phyloP scores from a whole-genome alignment of 2,888 invertebrate species.

The Drosophila kokeensis region DNA sequence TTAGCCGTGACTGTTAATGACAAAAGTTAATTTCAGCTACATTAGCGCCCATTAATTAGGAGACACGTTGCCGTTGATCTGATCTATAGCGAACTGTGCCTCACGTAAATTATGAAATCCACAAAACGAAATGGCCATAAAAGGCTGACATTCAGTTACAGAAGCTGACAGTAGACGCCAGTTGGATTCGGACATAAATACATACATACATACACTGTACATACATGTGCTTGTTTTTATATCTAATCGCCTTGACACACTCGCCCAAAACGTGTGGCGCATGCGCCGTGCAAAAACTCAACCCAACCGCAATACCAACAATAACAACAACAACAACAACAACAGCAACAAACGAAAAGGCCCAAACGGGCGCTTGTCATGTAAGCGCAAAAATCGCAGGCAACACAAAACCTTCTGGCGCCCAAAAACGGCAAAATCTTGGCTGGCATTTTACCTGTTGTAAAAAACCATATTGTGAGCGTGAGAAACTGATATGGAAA shows the following conservation, averaged over 20 bases:
- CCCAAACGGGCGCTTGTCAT: conserved; percentile 57
- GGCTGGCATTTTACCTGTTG: conserved; percentile 64
- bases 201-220: neutral
- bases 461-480: conserved; percentile 72
- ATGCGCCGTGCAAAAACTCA: conserved; percentile 65
- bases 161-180: conserved; percentile 42
- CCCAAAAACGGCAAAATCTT: conserved; percentile 77
- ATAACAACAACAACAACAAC: conserved; percentile 37
- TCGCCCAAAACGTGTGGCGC: conserved; percentile 80
- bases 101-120: conserved; percentile 56
- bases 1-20: conserved; percentile 41
- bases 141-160: conserved; percentile 49
- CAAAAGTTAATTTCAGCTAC: conserved; percentile 51
- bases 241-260: conserved; percentile 67
- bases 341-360: conserved; percentile 19
- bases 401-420: conserved; percentile 70
- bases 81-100: conserved; percentile 20
- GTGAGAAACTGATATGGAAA: conserved; percentile 73
- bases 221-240: neutral
- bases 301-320: conserved; percentile 35
- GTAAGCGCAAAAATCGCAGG: conserved; percentile 42
- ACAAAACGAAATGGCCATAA: conserved; percentile 64
- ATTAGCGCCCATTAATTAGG: conserved; percentile 72
- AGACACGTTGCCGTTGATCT: conserved; percentile 21
- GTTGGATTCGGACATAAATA: conserved; percentile 37